Evolutionary conservation across 2,797 vertebrate genomes (phyloP).

Genomic region (Acridotheres tristis): DNA sequence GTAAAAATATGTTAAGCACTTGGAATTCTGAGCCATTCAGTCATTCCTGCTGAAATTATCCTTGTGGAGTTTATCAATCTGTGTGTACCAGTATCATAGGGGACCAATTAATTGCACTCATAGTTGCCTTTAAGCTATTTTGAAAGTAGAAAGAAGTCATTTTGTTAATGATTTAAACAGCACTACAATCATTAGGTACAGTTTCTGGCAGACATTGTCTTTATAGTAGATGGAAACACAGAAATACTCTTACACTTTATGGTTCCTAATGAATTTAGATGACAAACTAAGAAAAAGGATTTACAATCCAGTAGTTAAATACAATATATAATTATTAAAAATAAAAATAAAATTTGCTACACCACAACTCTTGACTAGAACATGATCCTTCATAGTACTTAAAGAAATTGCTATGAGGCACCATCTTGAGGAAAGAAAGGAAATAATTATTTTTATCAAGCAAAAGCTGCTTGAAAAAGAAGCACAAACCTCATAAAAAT

Average conservation of each 20-base stretch:
- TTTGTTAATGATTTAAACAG: slow-evolving; percentile 61
- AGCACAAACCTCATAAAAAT: not conserved
- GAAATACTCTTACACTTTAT: not conserved
- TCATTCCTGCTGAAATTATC: slow-evolving; percentile 8
- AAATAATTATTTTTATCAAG: not conserved
- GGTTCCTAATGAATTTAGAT: slow-evolving; percentile 21
- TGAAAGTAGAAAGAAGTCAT: slow-evolving; percentile 35
- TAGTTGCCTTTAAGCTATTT: slow-evolving; percentile 55
- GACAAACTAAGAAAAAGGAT: slow-evolving; percentile 7
- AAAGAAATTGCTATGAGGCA: not conserved
- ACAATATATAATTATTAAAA: not conserved
- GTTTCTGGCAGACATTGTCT: slow-evolving; percentile 7
- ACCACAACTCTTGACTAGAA: not conserved
- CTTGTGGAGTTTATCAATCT: slow-evolving; percentile 22
- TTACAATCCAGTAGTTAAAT: not conserved
- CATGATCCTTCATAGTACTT: not conserved
- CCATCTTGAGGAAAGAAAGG: not conserved
- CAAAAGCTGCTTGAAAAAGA: not conserved
- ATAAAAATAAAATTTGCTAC: not conserved
- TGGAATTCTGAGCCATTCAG: slow-evolving; percentile 25
- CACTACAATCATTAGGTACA: not conserved
- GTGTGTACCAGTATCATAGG: slow-evolving; percentile 48
- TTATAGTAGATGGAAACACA: not conserved
- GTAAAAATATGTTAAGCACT: not conserved
- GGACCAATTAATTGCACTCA: slow-evolving; percentile 62